Evolutionary conservation across 2,888 invertebrate species (phyloP).

Genomic region (Aphidoletes aphidimyza): DNA sequence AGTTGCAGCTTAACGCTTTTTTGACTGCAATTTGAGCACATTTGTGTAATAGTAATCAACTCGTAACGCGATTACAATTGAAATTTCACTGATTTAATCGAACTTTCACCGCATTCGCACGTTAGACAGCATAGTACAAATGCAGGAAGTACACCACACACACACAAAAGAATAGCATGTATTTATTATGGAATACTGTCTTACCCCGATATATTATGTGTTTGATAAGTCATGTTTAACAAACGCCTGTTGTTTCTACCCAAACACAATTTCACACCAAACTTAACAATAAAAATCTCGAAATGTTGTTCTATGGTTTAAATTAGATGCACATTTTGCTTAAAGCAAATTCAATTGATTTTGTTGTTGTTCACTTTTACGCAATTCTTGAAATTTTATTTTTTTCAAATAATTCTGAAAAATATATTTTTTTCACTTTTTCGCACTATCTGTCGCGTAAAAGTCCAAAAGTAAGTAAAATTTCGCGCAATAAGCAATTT

Average conservation of each 20-base stretch:
- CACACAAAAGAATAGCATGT: no score
- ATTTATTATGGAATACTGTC: background rate
- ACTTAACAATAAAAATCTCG: background rate
- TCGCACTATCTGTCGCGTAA: no score
- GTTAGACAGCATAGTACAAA: background rate
- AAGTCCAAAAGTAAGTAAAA: no score
- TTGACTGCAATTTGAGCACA: background rate
- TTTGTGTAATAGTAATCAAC: background rate
- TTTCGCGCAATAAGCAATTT: no score
- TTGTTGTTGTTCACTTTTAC: background rate
- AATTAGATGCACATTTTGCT: background rate
- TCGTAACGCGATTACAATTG: background rate
- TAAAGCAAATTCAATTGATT: background rate
- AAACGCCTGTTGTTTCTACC: background rate
- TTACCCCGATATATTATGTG: constrained; percentile 36
- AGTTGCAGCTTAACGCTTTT: background rate
- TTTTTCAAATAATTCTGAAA: no score
- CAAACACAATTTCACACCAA: background rate
- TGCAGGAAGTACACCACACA: no score
- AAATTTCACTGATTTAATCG: constrained; percentile 29
- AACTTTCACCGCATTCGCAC: constrained; percentile 1
- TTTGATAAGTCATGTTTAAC: constrained; percentile 33
- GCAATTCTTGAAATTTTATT: no score
- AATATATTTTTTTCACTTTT: no score
- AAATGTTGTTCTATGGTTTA: background rate